Conservation (phyloP, 2,888 invertebrate genomes). For the Hypolimnas misippus region DNA sequence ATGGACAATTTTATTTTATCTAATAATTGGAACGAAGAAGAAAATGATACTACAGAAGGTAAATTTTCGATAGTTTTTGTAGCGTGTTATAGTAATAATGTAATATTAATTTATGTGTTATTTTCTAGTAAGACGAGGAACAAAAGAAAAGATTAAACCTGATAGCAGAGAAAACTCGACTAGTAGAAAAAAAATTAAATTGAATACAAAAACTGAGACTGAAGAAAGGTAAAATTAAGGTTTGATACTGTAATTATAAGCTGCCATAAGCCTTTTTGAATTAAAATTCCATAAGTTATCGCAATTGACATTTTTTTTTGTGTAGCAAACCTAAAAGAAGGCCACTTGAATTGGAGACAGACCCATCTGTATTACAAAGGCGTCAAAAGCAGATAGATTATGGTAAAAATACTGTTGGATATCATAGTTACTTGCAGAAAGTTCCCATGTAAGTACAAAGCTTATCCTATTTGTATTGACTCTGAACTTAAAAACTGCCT, state of each 20-base stretch:
- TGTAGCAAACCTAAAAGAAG: constrained; percentile 25
- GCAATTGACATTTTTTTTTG: background rate
- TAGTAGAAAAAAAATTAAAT: constrained; percentile 64
- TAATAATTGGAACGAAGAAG: constrained; percentile 10
- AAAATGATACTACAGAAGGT: constrained; percentile 21
- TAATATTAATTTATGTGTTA: background rate
- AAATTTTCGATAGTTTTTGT: background rate
- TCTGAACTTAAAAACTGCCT: too few relatives aligned
- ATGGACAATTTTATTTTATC: too few relatives aligned
- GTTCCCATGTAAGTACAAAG: constrained; percentile 87
- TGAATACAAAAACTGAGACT: constrained; percentile 55
- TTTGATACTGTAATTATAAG: background rate
- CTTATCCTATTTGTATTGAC: too few relatives aligned
- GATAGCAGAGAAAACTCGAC: constrained; percentile 63
- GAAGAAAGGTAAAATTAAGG: constrained; percentile 40
- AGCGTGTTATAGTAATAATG: too few relatives aligned
- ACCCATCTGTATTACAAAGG: constrained; percentile 87
- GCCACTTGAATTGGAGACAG: constrained; percentile 83
- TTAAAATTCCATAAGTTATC: too few relatives aligned
- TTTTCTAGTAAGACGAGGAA: constrained; percentile 50
- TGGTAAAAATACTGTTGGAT: constrained; percentile 96
- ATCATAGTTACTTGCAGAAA: constrained; percentile 88
- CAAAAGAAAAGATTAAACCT: constrained; percentile 54
- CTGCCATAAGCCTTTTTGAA: background rate
- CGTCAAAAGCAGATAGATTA: constrained; percentile 97